These are phyloP conservation scores for Conus ventricosus DNA, from an alignment of 1,140 invertebrate species.

Conservation along the genomic window DNA sequence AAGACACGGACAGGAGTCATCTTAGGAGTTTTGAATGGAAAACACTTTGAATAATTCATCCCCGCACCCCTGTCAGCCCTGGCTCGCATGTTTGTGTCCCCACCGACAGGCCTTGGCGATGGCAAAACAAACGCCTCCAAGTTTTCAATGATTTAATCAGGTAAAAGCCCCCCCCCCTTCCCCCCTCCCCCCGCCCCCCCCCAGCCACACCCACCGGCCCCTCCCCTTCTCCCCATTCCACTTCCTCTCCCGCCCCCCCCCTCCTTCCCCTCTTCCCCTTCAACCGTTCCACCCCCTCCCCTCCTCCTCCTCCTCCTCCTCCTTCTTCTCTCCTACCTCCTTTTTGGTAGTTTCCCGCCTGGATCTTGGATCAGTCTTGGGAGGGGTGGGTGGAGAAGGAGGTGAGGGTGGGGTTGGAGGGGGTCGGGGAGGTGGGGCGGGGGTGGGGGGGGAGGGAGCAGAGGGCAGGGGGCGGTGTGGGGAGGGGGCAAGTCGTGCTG, in stretches of 20 bases:
- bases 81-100: background rate
- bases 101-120: background rate
- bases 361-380: no score
- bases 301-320: background rate
- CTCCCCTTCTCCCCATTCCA: background rate
- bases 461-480: no score
- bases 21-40: constrained; percentile 16
- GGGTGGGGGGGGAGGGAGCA: no score
- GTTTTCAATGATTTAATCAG: constrained; percentile 30
- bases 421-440: no score
- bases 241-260: background rate
- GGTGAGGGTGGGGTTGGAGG: no score
- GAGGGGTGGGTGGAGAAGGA: no score
- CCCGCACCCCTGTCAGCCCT: background rate
- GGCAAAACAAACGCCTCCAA: constrained; percentile 24
- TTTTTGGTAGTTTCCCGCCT: no score
- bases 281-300: background rate
- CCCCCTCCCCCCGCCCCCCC: background rate
- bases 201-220: background rate
- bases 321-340: background rate
- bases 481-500: background rate
- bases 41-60: constrained; percentile 24
- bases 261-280: background rate
- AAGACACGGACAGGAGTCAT: background rate
- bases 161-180: constrained; percentile 13